Conservation (phyloP, 2,797 vertebrate species). For the Argya squamiceps region DNA sequence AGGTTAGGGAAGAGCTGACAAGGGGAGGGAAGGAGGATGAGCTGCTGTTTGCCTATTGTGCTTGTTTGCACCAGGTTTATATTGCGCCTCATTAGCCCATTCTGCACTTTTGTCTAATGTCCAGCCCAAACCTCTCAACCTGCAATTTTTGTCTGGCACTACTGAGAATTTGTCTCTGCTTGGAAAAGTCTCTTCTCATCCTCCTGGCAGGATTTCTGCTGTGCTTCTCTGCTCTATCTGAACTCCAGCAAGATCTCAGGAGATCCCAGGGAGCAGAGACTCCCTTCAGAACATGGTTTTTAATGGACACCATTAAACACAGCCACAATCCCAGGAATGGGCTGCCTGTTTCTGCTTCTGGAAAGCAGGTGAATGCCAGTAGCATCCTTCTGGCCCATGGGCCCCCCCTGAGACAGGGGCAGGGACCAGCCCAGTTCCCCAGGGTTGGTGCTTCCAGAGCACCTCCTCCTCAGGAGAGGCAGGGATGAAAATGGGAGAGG, state of each 20-base stretch:
- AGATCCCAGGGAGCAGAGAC: neutral
- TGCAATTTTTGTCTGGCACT: neutral
- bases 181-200: neutral
- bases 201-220: neutral
- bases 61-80: neutral
- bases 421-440: neutral
- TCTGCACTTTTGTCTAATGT: neutral
- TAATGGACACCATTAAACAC: neutral
- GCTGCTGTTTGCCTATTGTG: neutral
- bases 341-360: neutral
- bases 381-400: neutral
- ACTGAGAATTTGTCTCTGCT: neutral
- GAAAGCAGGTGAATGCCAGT: neutral
- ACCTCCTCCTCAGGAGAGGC: neutral
- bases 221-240: neutral
- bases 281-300: neutral
- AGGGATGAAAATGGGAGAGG: neutral
- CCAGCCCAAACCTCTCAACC: neutral
- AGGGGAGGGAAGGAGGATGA: neutral
- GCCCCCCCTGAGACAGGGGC: neutral
- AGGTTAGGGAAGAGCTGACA: neutral
- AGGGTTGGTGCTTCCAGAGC: neutral
- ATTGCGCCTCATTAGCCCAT: fast-evolving
- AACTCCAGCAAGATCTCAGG: neutral
- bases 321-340: neutral